Evolutionary conservation across 2,888 invertebrate species (phyloP), one percentile per base, ranked within the genome.

Genomic region (Acrobasis repandana): DNA sequence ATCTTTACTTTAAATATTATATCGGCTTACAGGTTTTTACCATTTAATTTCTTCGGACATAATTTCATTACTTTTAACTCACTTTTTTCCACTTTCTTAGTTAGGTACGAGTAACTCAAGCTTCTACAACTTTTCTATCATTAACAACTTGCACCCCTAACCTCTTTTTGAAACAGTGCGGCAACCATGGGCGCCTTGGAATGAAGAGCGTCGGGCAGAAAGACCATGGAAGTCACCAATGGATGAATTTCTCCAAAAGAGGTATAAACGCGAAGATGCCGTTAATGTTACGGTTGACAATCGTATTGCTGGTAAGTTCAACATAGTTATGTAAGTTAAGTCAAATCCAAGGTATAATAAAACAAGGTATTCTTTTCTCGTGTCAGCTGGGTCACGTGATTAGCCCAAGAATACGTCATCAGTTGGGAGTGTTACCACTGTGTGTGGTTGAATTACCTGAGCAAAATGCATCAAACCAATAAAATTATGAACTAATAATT

Each of bases 231-330:
- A 52, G 2, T 48, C 58, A 16, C 52, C 58, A 34, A 58, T 52
- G 52, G 52, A 60, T 20, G 52, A 54, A 48, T 60, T 36, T 46
- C 67, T 34, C 15, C 57, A 34, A 15, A 15, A 14, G 18, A 54
- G 58, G 1, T 58, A 36, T 36, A 65, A 62, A 15, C 56, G 67
- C 0, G 67, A 69, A 51, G 65, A 62, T 11, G 68, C 65, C 18
- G 65, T 63, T 33, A 72, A 67, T 51, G 61, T 77, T 15, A 68
- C 68, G 36, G 60, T 83, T 18, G 78, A 74, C 20, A 67, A 73
- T 56, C 80, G 81, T 66, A 82, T 83, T 62, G 71, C 79, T 70
- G 80, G 81, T 80, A 74, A 68, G 56, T 49, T 38, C 50, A 33
- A 33, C 20, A 43, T 56, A 28, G n/a, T n/a, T n/a, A n/a, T n/a